phyloP scores from a whole-genome alignment of 2,797 vertebrate species.

The Lutjanus argentimaculatus region DNA sequence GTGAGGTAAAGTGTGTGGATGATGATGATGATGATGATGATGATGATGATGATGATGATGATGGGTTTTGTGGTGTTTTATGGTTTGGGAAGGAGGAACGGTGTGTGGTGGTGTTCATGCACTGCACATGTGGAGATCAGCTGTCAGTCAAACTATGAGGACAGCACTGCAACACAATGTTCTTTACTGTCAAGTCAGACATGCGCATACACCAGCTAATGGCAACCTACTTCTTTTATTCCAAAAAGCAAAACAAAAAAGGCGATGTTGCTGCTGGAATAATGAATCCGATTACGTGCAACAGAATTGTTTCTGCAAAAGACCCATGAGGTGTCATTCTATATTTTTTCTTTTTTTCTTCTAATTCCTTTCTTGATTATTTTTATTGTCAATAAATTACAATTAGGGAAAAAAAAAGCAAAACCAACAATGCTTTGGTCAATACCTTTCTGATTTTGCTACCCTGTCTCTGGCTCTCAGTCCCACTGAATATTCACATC shows the following conservation, averaged over 20 bases:
- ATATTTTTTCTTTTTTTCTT: too few relatives aligned
- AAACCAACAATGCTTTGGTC: too few relatives aligned
- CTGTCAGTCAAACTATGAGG: slow-evolving; percentile 24
- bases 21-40: slow-evolving; percentile 29
- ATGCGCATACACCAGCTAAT: background rate
- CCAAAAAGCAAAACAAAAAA: background rate
- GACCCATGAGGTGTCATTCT: too few relatives aligned
- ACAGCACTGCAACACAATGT: background rate
- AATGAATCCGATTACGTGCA: background rate
- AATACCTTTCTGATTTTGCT: too few relatives aligned
- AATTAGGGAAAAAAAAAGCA: too few relatives aligned
- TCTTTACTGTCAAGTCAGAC: background rate
- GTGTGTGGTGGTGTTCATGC: slow-evolving; percentile 5
- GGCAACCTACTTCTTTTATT: background rate
- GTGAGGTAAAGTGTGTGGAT: slow-evolving; percentile 39
- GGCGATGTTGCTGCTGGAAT: background rate
- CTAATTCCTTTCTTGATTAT: too few relatives aligned
- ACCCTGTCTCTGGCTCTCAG: too few relatives aligned
- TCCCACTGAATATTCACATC: too few relatives aligned
- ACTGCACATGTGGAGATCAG: slow-evolving; percentile 23
- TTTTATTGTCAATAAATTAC: too few relatives aligned
- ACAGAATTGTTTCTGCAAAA: background rate
- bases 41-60: slow-evolving; percentile 25
- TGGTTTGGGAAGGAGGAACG: slow-evolving; percentile 22
- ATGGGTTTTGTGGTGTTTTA: slow-evolving; percentile 37